Base-by-base conservation (phyloP, 2,113 vertebrate species). In the Bujurquina vittata region DNA sequence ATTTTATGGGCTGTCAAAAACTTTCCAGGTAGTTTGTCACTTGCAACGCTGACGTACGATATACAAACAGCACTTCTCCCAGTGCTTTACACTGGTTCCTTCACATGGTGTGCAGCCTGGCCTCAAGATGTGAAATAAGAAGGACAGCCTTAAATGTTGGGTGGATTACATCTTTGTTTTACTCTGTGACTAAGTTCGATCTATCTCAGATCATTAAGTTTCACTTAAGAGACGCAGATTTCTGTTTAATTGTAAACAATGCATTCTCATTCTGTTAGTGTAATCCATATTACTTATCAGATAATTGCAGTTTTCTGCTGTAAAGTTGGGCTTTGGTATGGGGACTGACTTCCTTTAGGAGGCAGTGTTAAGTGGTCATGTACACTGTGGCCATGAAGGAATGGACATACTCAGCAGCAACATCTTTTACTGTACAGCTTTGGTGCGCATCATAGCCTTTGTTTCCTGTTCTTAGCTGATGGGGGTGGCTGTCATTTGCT, bases 261-360 rank as follows among this genome's bases (percentile, higher is more conserved):
- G 31, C 3, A 1, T 54, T 33, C 67, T 54, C 67, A 72, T 54
- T 72, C 46, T n/a, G 26, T 31, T n/a, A 72, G 67, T 72, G 52
- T 26, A 52, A 52, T 43, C 17, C 23, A 72, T 72, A 52, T 52
- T 72, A 46, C 29, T 72, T 72, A 72, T 72, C 43, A 52, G 65
- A 72, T 72, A 72, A 72, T 72, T 72, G 65, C 17, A 12, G 23
- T 72, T 72, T 72, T 72, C 23, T 52, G 5, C 65, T 72, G 65
- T 72, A 72, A 20, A 26, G 20, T 31, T 72, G 65, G 11, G 23
- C 26, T 72, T 72, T 7, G 23, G 65, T 69, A 52, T 20, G 1
- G 10, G 65, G 29, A 8, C 20, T 20, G 2, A 12, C 65, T 49
- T 49, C 3, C 43, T 29, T 49, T 49, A 49, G 43, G 23, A 29